A percentile compares a stretch with the other conserved stretches of the same genome.
These are phyloP conservation scores for Hypocryptadius cinnamomeus DNA, from an alignment of 2,113 vertebrate genomes.

Conservation along the genomic window DNA sequence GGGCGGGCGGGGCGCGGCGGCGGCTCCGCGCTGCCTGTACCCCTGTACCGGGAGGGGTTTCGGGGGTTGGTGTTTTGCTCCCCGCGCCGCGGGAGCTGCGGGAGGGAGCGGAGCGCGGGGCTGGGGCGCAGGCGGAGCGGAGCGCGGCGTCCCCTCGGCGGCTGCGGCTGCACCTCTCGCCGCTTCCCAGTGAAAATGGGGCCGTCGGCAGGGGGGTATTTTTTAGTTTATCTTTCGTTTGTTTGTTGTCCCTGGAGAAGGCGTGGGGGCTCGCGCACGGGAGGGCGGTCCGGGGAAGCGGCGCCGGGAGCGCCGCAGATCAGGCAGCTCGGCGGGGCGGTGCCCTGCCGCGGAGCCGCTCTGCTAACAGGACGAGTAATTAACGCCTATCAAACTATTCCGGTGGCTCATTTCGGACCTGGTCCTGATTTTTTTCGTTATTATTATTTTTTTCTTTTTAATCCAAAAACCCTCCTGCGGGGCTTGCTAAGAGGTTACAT, in stretches of 20 bases:
- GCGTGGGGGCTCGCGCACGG: not conserved
- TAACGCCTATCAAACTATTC: not conserved
- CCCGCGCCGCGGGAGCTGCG: not conserved
- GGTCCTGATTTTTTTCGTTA: not conserved
- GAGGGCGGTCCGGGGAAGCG: not conserved
- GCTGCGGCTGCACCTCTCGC: not conserved
- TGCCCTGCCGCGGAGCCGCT: not conserved
- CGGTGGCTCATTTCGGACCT: not conserved
- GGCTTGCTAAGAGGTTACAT: not conserved
- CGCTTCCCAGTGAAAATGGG: not conserved
- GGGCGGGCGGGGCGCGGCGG: not conserved
- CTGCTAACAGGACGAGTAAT: not conserved
- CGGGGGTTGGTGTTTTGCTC: rapidly evolving
- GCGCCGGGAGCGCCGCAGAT: not conserved
- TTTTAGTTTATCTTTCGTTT: not conserved
- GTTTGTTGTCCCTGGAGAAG: not conserved
- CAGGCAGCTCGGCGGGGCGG: not conserved
- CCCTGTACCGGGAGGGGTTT: not conserved
- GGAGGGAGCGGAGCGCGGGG: not conserved
- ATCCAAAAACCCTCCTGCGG: not conserved
- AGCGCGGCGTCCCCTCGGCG: not conserved
- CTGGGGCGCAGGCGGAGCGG: not conserved
- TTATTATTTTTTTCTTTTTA: not conserved
- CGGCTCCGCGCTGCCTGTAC: not conserved
- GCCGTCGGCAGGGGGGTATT: not conserved